Base-by-base conservation (phyloP, 2,888 invertebrate species). In the Chloroclystis v-ata region DNA sequence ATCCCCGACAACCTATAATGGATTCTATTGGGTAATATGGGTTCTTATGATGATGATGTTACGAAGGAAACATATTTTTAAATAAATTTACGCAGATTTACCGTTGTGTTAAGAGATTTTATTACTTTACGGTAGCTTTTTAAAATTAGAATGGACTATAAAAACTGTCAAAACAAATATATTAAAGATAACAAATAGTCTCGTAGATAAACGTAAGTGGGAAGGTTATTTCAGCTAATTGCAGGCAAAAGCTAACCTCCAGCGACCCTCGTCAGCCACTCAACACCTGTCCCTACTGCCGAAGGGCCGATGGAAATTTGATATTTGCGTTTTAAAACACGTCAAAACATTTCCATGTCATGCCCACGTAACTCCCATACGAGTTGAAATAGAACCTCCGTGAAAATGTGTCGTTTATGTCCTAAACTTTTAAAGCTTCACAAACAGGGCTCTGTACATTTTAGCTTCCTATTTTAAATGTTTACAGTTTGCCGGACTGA, bases 221-320 rank as follows among this genome's bases (percentile, higher is more conserved):
- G 47, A 48, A 33, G 58, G 49, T 60, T 56, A 63, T 64, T 66
- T 61, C 53, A 52, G 57, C 58, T 69, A 69, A 70, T 72, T 67
- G 67, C 63, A 65, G 54, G 60, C 59, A 60, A 61, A 56, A 64
- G 65, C 54, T 56, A 60, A 57, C 61, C 57, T 55, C 43, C 44
- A 47, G 54, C 61, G 58, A 77, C 78, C 78, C 78, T 72, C 64
- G 62, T 78, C 78, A 77, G 50, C 35, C 43, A 59, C 63, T 75
- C 72, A 68, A 64, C 78, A 78, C 73, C 75, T 73, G 74, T 66
- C 67, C n/a, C 54, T 37, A 35, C 42, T 49, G 52, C 58, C 59
- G 50, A 56, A 33, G 48, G 58, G 43, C 45, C 57, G 45, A 60
- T 56, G 56, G 65, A 60, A 65, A 65, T 70, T 65, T 69, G 60